These are phyloP conservation scores for Arenicola marina DNA, from an alignment of 2,888 invertebrate species.

Conservation along the genomic window DNA sequence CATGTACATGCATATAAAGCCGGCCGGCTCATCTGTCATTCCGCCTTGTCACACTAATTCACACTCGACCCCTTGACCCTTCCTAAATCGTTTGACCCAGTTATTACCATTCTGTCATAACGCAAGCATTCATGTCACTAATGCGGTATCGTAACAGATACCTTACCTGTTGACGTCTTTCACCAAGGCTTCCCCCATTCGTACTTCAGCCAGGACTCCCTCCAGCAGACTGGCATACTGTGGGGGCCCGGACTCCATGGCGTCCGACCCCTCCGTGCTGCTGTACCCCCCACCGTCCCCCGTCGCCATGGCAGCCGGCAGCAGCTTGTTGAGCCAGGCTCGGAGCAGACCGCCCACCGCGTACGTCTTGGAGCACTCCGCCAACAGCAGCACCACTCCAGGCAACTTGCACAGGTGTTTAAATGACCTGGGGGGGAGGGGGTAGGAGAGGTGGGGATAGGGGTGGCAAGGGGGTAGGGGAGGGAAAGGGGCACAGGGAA, in stretches of 20 bases:
- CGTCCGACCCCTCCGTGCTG: slow-evolving; percentile 43
- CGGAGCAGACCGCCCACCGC: slow-evolving; percentile 38
- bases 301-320: slow-evolving; percentile 44
- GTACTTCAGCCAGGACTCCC: slow-evolving; percentile 39
- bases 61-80: no score
- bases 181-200: slow-evolving; percentile 35
- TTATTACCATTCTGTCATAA: no score
- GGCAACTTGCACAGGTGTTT: slow-evolving; percentile 19
- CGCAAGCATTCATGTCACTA: no score
- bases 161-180: slow-evolving; percentile 38
- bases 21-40: no score
- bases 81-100: no score
- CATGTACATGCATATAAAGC: no score
- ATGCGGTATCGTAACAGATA: no score
- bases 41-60: no score
- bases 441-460: no score
- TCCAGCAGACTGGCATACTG: slow-evolving; percentile 40
- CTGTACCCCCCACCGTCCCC: slow-evolving; percentile 37
- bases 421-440: slow-evolving; percentile 2
- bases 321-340: slow-evolving; percentile 40
- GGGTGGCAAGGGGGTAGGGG: no score
- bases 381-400: slow-evolving; percentile 38
- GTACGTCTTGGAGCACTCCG: slow-evolving; percentile 35
- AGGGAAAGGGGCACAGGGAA: no score
- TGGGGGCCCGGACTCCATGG: slow-evolving; percentile 21